Evolutionary conservation across 2,797 vertebrate genomes (phyloP), one percentile per base, ranked within the genome.

Genomic region (Eutrigla gurnardus): DNA sequence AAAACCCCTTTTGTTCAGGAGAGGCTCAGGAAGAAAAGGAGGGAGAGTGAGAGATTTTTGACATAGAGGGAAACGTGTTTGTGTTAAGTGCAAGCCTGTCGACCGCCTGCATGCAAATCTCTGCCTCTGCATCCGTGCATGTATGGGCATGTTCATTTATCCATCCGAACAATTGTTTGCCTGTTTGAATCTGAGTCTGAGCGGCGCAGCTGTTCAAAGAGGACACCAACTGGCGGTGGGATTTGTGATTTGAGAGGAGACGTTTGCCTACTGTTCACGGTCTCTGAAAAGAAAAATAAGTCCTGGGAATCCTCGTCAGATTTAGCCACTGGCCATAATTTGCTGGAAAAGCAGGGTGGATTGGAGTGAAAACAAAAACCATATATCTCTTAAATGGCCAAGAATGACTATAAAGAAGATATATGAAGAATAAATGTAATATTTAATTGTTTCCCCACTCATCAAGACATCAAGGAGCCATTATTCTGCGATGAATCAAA

Each of bases 201-300:
- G 78, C 79, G 74, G 64, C 81, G 70, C 86, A 89, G 86, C 89
- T 88, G 86, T 86, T 87, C 84, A 91, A 89, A 90, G 86, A 89
- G 68, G 77, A 83, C 71, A 84, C 89, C 84, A 87, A 87, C 79
- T 86, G 86, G 83, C 68, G 70, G 62, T 50, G 67, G 69, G 77
- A 86, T 89, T 86, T 83, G 73, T 71, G 77, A 85, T 59, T 79
- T 1, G 0, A 75, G 77, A 77, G 49, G 54, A 77, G 73, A 68
- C 32, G 13, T 78, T 85, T 32, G 60, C 36, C 68, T 43, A 75
- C 54, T 75, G 49, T 46, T 75, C 61, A 9, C 60, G 40, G 50
- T 45, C 70, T 55, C 25, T 36, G 40, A 75, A 50, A 52, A 75
- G 25, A 69, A 70, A 78, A 82, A 76, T 1, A 42, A 50, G 13